Percentiles rank a stretch among this genome's conserved stretches.
These are phyloP conservation scores for Cyclargus thomasi DNA, from an alignment of 1,140 invertebrate species.

Conservation along the genomic window DNA sequence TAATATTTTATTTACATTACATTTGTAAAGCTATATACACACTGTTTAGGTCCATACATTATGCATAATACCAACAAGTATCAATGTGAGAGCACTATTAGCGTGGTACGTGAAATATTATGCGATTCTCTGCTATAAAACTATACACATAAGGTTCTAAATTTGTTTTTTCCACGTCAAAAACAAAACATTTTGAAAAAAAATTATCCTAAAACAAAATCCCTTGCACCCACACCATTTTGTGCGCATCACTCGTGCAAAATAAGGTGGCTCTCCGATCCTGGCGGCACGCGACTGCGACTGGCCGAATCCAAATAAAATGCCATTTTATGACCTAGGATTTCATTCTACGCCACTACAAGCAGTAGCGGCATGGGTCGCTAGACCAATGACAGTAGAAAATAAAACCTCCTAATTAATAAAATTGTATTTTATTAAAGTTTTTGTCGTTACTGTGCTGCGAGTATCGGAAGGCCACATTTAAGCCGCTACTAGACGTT, in stretches of 20 bases:
- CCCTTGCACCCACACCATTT: not conserved
- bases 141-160: not conserved
- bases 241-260: not conserved
- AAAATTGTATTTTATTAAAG: no score
- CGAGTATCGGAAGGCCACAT: no score
- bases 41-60: conserved; percentile 59
- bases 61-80: conserved; percentile 27
- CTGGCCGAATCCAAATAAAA: no score
- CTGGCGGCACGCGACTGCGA: no score
- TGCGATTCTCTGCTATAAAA: not conserved
- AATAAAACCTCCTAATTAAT: not conserved
- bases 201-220: not conserved
- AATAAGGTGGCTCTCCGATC: no score
- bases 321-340: no score
- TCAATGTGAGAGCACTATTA: not conserved
- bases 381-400: not conserved
- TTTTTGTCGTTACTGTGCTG: no score
- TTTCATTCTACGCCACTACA: no score
- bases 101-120: not conserved
- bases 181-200: not conserved
- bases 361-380: no score
- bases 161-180: not conserved
- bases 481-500: no score
- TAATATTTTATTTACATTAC: conserved; percentile 35
- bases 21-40: conserved; percentile 55